Evolutionary conservation across 2,113 vertebrate species (phyloP).

Genomic region (Pituophis catenifer): DNA sequence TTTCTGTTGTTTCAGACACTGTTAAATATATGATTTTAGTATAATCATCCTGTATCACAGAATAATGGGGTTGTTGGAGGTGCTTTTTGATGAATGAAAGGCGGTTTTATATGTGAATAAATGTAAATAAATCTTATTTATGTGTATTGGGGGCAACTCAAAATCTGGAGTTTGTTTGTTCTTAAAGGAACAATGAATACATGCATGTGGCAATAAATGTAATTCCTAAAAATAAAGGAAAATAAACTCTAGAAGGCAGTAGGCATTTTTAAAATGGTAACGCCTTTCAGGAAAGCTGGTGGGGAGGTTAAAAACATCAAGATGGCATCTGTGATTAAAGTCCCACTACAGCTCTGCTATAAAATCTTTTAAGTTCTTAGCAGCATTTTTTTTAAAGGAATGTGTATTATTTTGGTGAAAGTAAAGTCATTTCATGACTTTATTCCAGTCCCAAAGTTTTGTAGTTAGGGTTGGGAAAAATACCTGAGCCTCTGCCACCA

Average conservation of each 20-base stretch:
- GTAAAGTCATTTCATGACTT: not conserved
- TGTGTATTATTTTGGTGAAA: not conserved
- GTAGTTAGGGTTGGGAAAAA: not conserved
- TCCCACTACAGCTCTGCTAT: not conserved
- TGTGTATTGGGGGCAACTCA: not conserved
- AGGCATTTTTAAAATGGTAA: not conserved
- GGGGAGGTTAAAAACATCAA: not conserved
- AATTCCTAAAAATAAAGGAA: not conserved
- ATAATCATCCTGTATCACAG: not conserved
- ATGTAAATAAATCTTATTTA: not conserved
- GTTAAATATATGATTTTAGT: not conserved
- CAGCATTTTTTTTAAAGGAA: not conserved
- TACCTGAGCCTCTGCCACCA: not conserved
- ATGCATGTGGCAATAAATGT: not conserved
- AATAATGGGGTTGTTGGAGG: not conserved
- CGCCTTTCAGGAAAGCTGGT: not conserved
- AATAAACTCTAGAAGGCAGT: not conserved
- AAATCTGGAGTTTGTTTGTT: not conserved
- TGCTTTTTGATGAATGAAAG: not conserved
- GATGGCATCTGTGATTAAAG: not conserved
- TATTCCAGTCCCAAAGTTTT: not conserved
- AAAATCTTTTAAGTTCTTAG: not conserved
- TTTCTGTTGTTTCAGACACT: not conserved
- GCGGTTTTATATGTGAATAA: not conserved
- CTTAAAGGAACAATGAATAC: not conserved